Evolutionary conservation across 2,113 vertebrate genomes (phyloP).

Genomic region (Argyrosomus japonicus): DNA sequence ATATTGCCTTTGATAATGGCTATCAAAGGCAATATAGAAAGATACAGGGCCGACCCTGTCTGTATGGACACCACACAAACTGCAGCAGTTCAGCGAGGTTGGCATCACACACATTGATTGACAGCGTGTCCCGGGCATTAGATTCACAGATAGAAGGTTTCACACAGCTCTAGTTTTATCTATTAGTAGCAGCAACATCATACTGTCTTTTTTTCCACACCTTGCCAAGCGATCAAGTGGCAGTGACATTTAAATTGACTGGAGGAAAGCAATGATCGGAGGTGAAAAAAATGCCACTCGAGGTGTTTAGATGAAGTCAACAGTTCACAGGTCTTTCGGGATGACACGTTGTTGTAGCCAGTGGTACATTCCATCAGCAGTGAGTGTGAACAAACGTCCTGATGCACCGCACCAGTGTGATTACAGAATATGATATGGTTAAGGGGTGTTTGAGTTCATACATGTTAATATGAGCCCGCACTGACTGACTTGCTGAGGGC

Average conservation of each 20-base stretch:
- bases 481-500: constrained; percentile 34
- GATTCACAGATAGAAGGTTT: background rate
- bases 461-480: constrained; percentile 49
- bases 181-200: background rate
- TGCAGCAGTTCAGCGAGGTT: too few species aligned
- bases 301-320: constrained; percentile 30
- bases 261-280: background rate
- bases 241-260: constrained; percentile 1
- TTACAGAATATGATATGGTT: constrained; percentile 17
- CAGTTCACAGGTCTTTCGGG: constrained; percentile 19
- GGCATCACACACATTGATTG: too few species aligned
- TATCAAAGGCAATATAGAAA: too few species aligned
- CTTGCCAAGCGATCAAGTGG: background rate
- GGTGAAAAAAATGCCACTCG: background rate
- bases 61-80: too few species aligned
- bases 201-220: constrained; percentile 1
- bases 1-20: too few species aligned
- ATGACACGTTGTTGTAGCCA: constrained; percentile 41
- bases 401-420: constrained; percentile 29
- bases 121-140: too few species aligned
- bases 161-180: background rate
- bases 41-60: too few species aligned
- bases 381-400: constrained; percentile 52
- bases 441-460: constrained; percentile 46
- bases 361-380: constrained; percentile 34